Percentiles rank a stretch among this genome's conserved stretches.
Conservation (phyloP, 92 coral and sea anemone genomes). For the Epizoanthus fatuus region DNA sequence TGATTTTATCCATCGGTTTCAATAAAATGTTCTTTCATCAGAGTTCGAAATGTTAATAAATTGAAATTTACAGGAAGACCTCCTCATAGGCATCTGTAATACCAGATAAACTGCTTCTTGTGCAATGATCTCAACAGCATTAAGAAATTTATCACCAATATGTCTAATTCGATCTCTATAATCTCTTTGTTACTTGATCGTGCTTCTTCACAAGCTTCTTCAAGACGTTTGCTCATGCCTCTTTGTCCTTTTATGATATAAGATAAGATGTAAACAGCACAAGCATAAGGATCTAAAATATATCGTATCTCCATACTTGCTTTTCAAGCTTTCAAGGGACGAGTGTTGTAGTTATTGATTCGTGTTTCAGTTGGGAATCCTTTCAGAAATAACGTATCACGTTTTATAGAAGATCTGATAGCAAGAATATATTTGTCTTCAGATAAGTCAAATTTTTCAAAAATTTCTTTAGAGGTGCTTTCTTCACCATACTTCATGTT, state of each 20-base stretch:
- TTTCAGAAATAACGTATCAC: constrained; percentile 55
- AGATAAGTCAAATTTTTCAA: constrained; percentile 45
- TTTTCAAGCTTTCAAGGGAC: constrained; percentile 29
- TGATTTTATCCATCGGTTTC: constrained; percentile 37
- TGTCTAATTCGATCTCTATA: too few species aligned
- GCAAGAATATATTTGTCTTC: constrained; percentile 5
- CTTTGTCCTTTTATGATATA: too few species aligned
- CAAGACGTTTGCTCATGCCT: too few species aligned
- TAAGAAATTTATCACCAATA: too few species aligned
- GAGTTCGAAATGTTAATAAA: constrained; percentile 52
- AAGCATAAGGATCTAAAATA: background rate
- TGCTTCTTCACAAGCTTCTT: too few species aligned
- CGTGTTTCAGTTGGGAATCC: constrained; percentile 45
- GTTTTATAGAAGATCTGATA: constrained; percentile 53
- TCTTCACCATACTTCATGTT: constrained; percentile 60
- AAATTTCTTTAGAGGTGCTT: constrained; percentile 55
- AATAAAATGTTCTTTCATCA: constrained; percentile 38
- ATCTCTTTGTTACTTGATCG: background rate
- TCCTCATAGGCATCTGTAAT: constrained; percentile 64
- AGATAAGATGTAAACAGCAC: background rate
- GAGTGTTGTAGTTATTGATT: constrained; percentile 54
- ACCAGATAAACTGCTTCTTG: constrained; percentile 66
- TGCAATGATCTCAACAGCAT: too few species aligned
- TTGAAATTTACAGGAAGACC: constrained; percentile 59
- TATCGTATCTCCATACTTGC: constrained; percentile 4